phyloP scores from a whole-genome alignment of 2,797 vertebrate genomes.

The Micromesistius poutassou region DNA sequence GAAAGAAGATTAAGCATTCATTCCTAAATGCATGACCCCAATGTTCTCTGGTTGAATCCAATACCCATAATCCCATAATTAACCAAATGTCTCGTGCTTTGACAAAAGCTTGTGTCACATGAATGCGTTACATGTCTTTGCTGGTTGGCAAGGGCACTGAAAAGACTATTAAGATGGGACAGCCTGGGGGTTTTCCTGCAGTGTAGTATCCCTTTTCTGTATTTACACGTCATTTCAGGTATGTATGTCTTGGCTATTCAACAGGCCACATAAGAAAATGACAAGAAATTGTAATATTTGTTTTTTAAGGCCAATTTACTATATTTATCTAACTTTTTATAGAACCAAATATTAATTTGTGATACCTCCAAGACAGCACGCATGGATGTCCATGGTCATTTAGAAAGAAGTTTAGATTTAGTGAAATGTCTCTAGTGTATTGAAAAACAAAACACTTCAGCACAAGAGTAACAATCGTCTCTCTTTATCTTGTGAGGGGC shows the following conservation, averaged over 20 bases:
- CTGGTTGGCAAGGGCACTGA: background rate
- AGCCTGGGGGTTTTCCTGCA: no score
- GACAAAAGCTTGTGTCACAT: background rate
- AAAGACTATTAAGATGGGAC: background rate
- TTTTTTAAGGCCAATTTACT: background rate
- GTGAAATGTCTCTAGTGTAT: background rate
- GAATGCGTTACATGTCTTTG: background rate
- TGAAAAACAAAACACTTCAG: background rate
- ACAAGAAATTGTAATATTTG: background rate
- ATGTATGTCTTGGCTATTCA: background rate
- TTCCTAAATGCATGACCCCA: background rate
- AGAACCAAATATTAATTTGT: background rate
- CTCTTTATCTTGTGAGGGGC: background rate
- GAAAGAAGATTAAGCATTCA: background rate
- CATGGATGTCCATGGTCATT: background rate
- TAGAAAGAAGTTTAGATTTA: background rate
- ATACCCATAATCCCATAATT: background rate
- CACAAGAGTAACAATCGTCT: background rate
- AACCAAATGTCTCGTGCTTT: background rate
- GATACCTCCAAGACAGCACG: background rate
- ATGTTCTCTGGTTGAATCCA: background rate
- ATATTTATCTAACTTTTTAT: background rate
- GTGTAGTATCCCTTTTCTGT: background rate
- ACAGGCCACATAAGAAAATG: background rate
- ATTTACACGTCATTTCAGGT: background rate